A percentile compares a stretch with the other conserved stretches of the same genome.
These are phyloP conservation scores for Listrodromus nycthemerus DNA, from an alignment of 2,888 invertebrate genomes.

Conservation along the genomic window DNA sequence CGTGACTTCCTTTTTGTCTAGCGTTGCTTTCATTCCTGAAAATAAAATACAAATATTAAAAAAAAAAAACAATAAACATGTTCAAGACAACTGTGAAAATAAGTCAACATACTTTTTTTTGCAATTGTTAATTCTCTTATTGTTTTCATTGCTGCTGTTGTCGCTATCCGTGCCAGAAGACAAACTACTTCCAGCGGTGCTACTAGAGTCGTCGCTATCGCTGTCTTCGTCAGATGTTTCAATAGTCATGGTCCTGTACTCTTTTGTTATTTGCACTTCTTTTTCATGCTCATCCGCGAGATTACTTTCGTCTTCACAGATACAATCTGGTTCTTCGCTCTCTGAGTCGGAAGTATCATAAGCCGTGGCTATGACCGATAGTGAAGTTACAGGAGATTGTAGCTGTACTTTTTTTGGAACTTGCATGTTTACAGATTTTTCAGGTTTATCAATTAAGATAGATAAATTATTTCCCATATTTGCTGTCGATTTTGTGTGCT, in stretches of 20 bases:
- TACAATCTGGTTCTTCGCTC: slow-evolving; percentile 58
- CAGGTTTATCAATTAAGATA: background rate
- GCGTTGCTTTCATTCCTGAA: slow-evolving; percentile 59
- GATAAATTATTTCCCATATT: background rate
- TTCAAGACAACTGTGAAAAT: slow-evolving; percentile 12
- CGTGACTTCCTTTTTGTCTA: slow-evolving; percentile 36
- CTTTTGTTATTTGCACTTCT: slow-evolving; percentile 46
- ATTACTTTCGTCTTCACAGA: slow-evolving; percentile 6
- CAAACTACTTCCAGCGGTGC: slow-evolving; percentile 67
- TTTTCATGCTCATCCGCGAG: slow-evolving; percentile 35
- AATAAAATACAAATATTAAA: slow-evolving; percentile 23
- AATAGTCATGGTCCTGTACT: slow-evolving; percentile 29
- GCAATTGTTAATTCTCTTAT: slow-evolving; percentile 44
- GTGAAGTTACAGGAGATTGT: slow-evolving; percentile 53
- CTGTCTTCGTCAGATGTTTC: slow-evolving; percentile 61
- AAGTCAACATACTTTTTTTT: slow-evolving; percentile 46
- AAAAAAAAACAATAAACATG: slow-evolving; percentile 26
- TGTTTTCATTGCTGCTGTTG: slow-evolving; percentile 59
- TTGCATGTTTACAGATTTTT: background rate
- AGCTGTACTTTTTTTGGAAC: background rate
- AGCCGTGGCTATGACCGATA: slow-evolving; percentile 74
- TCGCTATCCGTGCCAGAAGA: slow-evolving; percentile 67
- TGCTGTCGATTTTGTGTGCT: background rate
- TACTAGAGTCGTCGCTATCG: slow-evolving; percentile 74
- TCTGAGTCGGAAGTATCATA: slow-evolving; percentile 77